Evolutionary conservation across 2,888 invertebrate genomes (phyloP).

Genomic region (Melanophora roralis): DNA sequence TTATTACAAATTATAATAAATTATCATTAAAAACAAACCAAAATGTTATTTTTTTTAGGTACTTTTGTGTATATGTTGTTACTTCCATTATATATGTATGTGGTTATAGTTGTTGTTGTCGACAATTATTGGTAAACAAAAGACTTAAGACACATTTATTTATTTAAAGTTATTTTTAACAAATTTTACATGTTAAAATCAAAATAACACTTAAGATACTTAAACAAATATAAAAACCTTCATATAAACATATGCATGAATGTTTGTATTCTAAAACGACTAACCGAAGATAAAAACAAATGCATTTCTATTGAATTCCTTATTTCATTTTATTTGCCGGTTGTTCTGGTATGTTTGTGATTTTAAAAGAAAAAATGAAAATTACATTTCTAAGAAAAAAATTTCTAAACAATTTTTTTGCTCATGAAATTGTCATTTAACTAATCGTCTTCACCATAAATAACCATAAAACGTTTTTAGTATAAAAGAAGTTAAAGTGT

Average conservation of each 20-base stretch:
- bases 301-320: conserved; percentile 34
- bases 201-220: background rate
- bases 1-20: conserved; percentile 27
- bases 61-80: background rate
- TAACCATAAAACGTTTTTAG: conserved; percentile 61
- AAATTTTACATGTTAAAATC: conserved; percentile 19
- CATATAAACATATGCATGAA: no score
- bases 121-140: conserved; percentile 25
- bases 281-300: conserved; percentile 6
- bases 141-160: conserved; percentile 45
- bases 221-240: no score
- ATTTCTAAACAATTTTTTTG: conserved; percentile 62
- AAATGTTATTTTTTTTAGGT: no score
- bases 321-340: conserved; percentile 31
- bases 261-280: no score
- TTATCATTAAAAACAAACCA: conserved; percentile 36
- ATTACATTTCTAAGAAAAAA: conserved; percentile 61
- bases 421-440: conserved; percentile 62
- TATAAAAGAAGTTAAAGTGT: conserved; percentile 61
- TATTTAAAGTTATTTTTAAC: conserved; percentile 36
- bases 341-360: background rate
- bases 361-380: conserved; percentile 49
- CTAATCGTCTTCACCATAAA: conserved; percentile 62
- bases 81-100: background rate
- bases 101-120: background rate